Conservation (phyloP, 2,888 invertebrate species). For the Mimachlamys varia region DNA sequence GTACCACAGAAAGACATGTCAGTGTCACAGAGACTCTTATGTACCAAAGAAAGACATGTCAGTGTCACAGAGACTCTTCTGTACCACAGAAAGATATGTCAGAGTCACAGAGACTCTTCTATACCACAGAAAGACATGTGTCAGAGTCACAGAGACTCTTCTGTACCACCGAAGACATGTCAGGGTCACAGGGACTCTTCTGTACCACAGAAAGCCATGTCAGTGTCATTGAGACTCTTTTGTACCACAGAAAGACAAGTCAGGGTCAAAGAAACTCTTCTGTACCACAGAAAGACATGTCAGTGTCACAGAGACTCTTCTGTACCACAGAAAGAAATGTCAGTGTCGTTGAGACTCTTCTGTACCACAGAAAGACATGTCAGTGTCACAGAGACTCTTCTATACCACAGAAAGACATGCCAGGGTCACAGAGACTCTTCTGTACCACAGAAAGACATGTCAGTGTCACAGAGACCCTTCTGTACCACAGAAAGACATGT, state of each 20-base stretch:
- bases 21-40: background rate
- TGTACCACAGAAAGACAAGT: background rate
- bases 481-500: background rate
- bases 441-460: background rate
- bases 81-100: background rate
- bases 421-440: background rate
- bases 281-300: background rate
- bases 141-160: background rate
- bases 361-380: background rate
- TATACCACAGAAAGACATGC: background rate
- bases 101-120: background rate
- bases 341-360: no score
- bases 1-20: background rate
- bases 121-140: no score
- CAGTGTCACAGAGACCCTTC: slow-evolving; percentile 9
- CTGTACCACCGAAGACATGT: background rate
- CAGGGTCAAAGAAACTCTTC: background rate
- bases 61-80: background rate
- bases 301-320: background rate
- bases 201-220: background rate
- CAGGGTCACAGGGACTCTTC: background rate
- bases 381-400: background rate
- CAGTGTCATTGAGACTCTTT: background rate
- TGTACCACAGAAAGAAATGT: background rate
- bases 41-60: background rate